Base-by-base conservation (phyloP, 2,113 vertebrate species). In the Caranx melampygus region DNA sequence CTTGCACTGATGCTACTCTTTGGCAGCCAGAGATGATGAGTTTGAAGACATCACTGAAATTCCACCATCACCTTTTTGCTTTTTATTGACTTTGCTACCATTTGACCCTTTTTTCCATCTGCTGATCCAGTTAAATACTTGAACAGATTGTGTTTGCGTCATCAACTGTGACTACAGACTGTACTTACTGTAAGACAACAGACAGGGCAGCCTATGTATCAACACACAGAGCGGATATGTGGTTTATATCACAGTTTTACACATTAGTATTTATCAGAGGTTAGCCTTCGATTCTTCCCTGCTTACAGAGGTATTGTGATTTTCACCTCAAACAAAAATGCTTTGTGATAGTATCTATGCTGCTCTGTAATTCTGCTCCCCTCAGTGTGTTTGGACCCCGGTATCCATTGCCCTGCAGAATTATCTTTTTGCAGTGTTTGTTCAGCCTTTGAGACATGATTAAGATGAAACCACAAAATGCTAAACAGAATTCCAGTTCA, bases 1-100 rank as follows among this genome's bases (percentile, higher is more conserved):
- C 96, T 92, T 95, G 95, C 34, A 59, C 69, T 62, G 66, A 71
- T 78, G 81, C 85, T 87, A 87, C 87, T 83, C 75, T 84, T 85
- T 88, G 85, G 87, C 81, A 89, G 78, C 31, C 83, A 82, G 72
- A 78, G 42, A 12, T 26, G 49, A 40, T 12, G 55, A 74, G 63
- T 42, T 64, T 71, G 63, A 63, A 62, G 67, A 60, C 49, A 64
- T 79, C 47, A 3, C 80, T 84, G 20, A 21, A n/a, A 79, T 64
- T 78, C 54, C 58, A 65, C 34, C 1, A 40, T 88, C 42, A 54
- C 42, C 52, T 69, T 71, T 71, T 55, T 35, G 44, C 55, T 72
- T 47, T 60, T 49, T 68, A 20, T 66, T 62, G 35, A 51, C 62
- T 64, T 62, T 65, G 8, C 20, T 42, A 59, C 40, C n/a, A 31